Evolutionary conservation across 2,888 invertebrate species (phyloP), one percentile per base, ranked within the genome.

Genomic region (Eupithecia subfuscata): DNA sequence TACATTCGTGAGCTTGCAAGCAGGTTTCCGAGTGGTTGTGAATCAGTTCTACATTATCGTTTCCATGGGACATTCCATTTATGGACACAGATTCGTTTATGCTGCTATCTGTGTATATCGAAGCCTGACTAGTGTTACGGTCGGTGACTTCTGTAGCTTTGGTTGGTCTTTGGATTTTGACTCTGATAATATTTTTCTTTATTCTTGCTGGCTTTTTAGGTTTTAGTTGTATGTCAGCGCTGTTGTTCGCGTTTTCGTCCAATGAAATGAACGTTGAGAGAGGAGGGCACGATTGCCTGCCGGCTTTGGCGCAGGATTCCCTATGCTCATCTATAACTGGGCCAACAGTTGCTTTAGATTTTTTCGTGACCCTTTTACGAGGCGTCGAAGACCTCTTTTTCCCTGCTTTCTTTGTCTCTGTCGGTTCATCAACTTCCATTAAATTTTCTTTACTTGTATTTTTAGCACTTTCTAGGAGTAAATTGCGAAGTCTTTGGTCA

Each of bases 11-110:
- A 0, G 90, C 87, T 25, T 89, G 88, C 0, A 94, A 84, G 75
- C 94, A 95, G 0, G 94, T 92, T 73, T 94, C 94, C 0, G 94
- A 92, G 81, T 94, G 94, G 77, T 94, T 94, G 74, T 95, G 94
- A 79, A 94, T 93, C 1, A 94, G 87, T 60, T 94, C 92, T 1
- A 92, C 83, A 74, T 87, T 91, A 11, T 89, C 88, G 43, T 88
- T 84, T 0, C 78, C 78, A 16, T 82, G 82, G 67, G 85, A 78
- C 48, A 88, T 84, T 18, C 48, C 74, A 22, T 75, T 80, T 16
- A 73, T 69, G 11, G 48, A 88, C 34, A 82, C 89, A 0, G 89
- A 87, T 48, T 90, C 89, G 79, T 91, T 91, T 56, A 90, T 91
- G 18, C 90, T 90, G 81, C 89, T 91, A 71, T 91, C 91, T 3